phyloP scores from a whole-genome alignment of 1,140 invertebrate species.

The Neodiprion pinetum region DNA sequence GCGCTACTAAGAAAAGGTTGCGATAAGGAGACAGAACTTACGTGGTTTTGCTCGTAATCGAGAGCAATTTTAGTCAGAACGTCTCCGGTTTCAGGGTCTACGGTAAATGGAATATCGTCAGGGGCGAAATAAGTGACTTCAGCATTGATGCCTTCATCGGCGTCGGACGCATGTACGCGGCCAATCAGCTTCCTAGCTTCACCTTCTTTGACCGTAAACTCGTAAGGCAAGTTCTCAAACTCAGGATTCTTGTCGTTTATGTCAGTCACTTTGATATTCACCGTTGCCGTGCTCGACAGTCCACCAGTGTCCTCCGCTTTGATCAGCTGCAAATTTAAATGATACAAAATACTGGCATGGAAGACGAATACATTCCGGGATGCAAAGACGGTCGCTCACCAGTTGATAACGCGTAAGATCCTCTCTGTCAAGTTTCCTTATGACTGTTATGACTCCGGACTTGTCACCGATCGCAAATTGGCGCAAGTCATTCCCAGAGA shows the following conservation, averaged over 20 bases:
- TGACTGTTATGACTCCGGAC: slow-evolving; percentile 83
- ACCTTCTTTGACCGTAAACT: slow-evolving; percentile 85
- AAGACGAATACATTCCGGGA: background rate
- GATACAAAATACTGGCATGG: slow-evolving; percentile 14
- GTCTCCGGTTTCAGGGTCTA: slow-evolving; percentile 81
- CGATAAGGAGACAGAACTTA: slow-evolving; percentile 48
- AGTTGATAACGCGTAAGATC: slow-evolving; percentile 84
- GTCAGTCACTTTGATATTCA: slow-evolving; percentile 88
- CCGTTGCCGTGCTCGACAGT: slow-evolving; percentile 79
- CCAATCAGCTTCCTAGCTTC: slow-evolving; percentile 73
- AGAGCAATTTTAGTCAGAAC: slow-evolving; percentile 78
- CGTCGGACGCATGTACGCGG: slow-evolving; percentile 82
- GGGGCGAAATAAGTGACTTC: slow-evolving; percentile 76
- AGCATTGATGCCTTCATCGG: slow-evolving; percentile 76
- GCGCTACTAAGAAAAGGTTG: slow-evolving; percentile 12
- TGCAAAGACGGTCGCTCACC: slow-evolving; percentile 60
- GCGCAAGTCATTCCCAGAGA: slow-evolving; percentile 83
- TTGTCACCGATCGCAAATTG: slow-evolving; percentile 86
- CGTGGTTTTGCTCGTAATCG: slow-evolving; percentile 84
- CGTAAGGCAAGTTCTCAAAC: slow-evolving; percentile 79
- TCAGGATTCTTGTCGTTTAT: slow-evolving; percentile 90
- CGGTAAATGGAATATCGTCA: slow-evolving; percentile 77
- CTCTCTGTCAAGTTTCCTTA: slow-evolving; percentile 84
- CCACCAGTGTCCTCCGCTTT: slow-evolving; percentile 87
- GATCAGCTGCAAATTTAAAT: slow-evolving; percentile 67